Evolutionary conservation across 2,113 vertebrate species (phyloP).

Genomic region (Scomber colias): DNA sequence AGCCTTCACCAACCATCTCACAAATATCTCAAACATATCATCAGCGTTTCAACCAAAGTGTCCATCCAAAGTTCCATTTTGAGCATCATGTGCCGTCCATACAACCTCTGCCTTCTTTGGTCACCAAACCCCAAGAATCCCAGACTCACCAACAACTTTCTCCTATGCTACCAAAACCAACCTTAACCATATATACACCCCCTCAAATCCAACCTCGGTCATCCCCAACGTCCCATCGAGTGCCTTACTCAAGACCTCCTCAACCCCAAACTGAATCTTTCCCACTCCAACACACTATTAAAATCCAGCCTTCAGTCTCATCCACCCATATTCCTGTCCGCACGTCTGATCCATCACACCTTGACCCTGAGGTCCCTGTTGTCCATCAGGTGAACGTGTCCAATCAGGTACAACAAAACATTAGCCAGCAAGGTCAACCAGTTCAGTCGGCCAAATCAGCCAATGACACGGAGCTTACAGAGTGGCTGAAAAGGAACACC

Average conservation of each 20-base stretch:
- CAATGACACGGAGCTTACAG: slow-evolving; percentile 66
- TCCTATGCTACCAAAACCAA: background rate
- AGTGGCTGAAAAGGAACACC: slow-evolving; percentile 79
- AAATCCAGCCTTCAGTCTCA: slow-evolving; percentile 24
- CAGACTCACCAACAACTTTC: background rate
- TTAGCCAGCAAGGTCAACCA: slow-evolving; percentile 47
- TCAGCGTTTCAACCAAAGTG: slow-evolving; percentile 3
- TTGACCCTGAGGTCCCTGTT: slow-evolving; percentile 19
- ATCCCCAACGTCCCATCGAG: slow-evolving; percentile 11
- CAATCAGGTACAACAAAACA: slow-evolving; percentile 43
- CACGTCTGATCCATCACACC: background rate
- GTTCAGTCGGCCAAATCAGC: slow-evolving; percentile 33
- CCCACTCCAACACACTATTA: slow-evolving; percentile 1
- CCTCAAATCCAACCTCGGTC: slow-evolving; percentile 19
- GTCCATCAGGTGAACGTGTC: slow-evolving; percentile 42
- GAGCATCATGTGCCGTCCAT: slow-evolving; percentile 21
- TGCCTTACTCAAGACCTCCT: slow-evolving; percentile 22
- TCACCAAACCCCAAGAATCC: slow-evolving; percentile 15
- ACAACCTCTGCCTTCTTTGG: background rate
- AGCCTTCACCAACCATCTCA: background rate
- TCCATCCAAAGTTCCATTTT: slow-evolving; percentile 49
- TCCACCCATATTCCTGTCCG: background rate
- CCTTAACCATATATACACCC: background rate
- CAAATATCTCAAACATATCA: slow-evolving; percentile 20
- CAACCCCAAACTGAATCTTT: slow-evolving; percentile 20